phyloP scores from a whole-genome alignment of 2,888 invertebrate genomes.

The Seladonia tumulorum region DNA sequence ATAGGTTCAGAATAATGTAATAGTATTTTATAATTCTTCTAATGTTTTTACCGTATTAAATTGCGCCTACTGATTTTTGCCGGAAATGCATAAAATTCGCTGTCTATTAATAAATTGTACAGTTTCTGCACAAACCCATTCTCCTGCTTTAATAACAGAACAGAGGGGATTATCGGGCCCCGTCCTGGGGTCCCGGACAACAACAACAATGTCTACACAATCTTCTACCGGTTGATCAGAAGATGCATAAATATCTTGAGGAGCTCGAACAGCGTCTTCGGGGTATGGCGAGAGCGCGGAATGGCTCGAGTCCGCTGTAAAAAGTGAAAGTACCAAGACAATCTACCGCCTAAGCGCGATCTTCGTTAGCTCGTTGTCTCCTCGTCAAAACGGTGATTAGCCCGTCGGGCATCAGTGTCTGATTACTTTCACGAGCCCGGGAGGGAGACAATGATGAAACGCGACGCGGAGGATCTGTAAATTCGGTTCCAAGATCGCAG shows the following conservation, averaged over 20 bases:
- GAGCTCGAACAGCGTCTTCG: neutral
- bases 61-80: neutral
- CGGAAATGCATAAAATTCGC: neutral
- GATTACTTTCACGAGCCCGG: neutral
- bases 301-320: neutral
- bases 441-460: neutral
- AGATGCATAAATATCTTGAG: neutral
- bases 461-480: no score
- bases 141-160: neutral
- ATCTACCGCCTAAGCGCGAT: neutral
- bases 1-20: neutral
- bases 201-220: neutral
- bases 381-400: slow-evolving; percentile 11
- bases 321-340: slow-evolving; percentile 12
- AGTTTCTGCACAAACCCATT: neutral
- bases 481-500: neutral
- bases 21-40: neutral
- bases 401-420: slow-evolving; percentile 1
- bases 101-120: neutral
- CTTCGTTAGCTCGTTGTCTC: slow-evolving; percentile 27
- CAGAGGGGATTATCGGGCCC: neutral
- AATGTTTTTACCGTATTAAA: neutral
- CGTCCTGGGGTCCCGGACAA: neutral
- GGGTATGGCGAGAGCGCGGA: neutral
- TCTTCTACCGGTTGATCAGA: neutral